These are phyloP conservation scores for Grallaria varia DNA, from an alignment of 2,113 vertebrate species.

Conservation along the genomic window DNA sequence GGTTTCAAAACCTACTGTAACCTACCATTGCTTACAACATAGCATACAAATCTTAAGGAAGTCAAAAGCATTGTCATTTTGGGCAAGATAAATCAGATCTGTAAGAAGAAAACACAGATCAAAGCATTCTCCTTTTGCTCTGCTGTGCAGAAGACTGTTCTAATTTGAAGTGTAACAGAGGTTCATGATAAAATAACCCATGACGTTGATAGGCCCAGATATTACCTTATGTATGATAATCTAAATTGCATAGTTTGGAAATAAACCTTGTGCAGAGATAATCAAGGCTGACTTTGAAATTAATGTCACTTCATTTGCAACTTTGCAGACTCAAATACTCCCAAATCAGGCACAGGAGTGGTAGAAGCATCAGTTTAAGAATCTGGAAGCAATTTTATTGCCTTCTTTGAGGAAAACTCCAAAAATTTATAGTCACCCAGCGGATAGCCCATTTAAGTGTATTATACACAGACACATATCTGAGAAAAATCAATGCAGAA, in stretches of 20 bases:
- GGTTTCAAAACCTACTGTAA: background rate
- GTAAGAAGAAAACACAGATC: background rate
- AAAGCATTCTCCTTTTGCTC: background rate
- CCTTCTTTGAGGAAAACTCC: background rate
- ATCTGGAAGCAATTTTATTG: background rate
- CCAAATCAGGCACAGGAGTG: background rate
- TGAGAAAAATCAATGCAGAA: background rate
- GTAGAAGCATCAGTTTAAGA: background rate
- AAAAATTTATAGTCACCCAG: background rate
- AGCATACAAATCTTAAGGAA: background rate
- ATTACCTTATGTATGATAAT: background rate
- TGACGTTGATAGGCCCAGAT: fast-evolving
- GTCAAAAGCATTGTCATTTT: background rate
- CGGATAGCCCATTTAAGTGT: background rate
- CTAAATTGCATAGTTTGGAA: background rate
- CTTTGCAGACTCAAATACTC: background rate
- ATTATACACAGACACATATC: background rate
- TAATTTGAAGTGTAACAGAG: background rate
- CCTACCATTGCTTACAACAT: background rate
- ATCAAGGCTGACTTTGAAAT: background rate
- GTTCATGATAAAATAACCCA: background rate
- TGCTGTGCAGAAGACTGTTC: background rate
- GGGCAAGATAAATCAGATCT: background rate
- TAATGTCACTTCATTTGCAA: background rate
- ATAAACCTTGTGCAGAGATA: background rate